A percentile compares a stretch with the other conserved stretches of the same genome.
These are phyloP conservation scores for Phenganax subtilis DNA, from an alignment of 92 coral and sea anemone species.

Conservation along the genomic window DNA sequence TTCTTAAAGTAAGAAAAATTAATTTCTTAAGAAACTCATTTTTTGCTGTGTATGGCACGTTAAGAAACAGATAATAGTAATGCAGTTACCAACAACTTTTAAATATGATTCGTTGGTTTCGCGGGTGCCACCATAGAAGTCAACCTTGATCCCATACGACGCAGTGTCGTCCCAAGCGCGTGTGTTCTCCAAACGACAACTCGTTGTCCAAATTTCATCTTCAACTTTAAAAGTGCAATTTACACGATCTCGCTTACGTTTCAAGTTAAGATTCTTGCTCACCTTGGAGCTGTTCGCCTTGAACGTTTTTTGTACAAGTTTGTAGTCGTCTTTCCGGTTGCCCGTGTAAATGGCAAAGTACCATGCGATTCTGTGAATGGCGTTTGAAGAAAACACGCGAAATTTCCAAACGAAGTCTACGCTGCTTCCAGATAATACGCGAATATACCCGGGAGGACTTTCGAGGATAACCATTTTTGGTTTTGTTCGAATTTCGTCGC, in stretches of 20 bases:
- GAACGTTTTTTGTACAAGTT: constrained; percentile 2
- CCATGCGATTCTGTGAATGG: constrained; percentile 29
- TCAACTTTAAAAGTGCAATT: constrained; percentile 13
- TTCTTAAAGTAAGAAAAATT: background rate
- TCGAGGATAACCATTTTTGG: constrained; percentile 2
- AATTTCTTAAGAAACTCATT: background rate
- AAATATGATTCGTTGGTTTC: background rate
- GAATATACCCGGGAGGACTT: background rate
- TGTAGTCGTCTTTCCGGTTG: background rate
- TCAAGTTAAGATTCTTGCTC: background rate
- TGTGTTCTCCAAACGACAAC: background rate
- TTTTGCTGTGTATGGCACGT: too few relatives aligned
- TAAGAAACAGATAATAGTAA: too few relatives aligned
- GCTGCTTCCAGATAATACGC: constrained; percentile 27
- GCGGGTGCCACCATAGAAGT: background rate
- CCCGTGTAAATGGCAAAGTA: background rate
- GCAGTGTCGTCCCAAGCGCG: constrained; percentile 18
- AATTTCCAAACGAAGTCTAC: constrained; percentile 24
- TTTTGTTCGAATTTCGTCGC: background rate
- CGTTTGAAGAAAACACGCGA: constrained; percentile 10
- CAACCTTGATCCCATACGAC: background rate
- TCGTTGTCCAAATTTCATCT: constrained; percentile 2
- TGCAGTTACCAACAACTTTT: constrained; percentile 18
- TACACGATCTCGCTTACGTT: background rate
- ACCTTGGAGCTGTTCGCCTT: background rate